Percentiles rank a stretch among this genome's conserved stretches.
phyloP scores from a whole-genome alignment of 2,888 invertebrate species.

The Biston betularia region DNA sequence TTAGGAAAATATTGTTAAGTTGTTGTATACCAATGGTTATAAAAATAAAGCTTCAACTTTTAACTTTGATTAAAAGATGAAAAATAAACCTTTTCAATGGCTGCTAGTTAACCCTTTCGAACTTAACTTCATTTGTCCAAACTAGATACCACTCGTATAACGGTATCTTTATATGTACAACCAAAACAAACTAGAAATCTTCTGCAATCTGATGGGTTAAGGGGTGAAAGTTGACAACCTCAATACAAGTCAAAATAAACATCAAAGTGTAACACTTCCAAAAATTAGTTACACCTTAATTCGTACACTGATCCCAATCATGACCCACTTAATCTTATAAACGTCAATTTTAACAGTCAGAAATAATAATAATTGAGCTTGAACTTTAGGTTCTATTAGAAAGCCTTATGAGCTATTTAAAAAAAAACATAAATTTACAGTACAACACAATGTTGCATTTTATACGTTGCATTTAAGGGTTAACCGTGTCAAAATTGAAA shows the following conservation, averaged over 20 bases:
- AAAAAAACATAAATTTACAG: slow-evolving; percentile 1
- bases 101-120: too few relatives aligned
- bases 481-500: slow-evolving; percentile 68
- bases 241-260: slow-evolving; percentile 59
- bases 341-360: slow-evolving; percentile 44
- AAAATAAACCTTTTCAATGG: too few relatives aligned
- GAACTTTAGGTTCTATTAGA: slow-evolving; percentile 24
- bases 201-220: slow-evolving; percentile 6
- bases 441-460: slow-evolving; percentile 32
- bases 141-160: too few relatives aligned
- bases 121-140: too few relatives aligned
- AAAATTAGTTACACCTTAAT: slow-evolving; percentile 64
- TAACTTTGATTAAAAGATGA: too few relatives aligned
- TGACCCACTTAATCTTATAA: slow-evolving; percentile 62
- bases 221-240: slow-evolving; percentile 49
- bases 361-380: slow-evolving; percentile 11
- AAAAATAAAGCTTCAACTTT: too few relatives aligned
- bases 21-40: too few relatives aligned
- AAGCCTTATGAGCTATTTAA: slow-evolving; percentile 40
- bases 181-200: too few relatives aligned
- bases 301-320: slow-evolving; percentile 62
- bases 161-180: too few relatives aligned
- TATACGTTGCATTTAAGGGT: slow-evolving; percentile 49
- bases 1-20: too few relatives aligned
- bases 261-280: slow-evolving; percentile 55